Evolutionary conservation across 2,113 vertebrate genomes (phyloP), one percentile per base, ranked within the genome.

Genomic region (human): DNA sequence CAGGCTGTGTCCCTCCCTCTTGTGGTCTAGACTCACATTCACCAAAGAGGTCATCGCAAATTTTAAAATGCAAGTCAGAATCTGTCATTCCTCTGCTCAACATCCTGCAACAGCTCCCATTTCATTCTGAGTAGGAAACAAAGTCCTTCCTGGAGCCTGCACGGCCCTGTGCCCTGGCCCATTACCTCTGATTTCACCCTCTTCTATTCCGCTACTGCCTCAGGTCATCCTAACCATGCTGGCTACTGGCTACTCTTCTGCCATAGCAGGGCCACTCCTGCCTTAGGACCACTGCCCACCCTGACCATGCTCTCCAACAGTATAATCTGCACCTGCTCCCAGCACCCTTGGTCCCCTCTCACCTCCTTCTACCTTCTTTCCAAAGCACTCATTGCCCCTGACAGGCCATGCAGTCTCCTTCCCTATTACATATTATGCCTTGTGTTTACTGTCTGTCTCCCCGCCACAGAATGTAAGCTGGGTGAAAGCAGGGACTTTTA

Each of bases 341-440:
- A 12, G 78, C 43, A 1, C 81, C 52, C 23, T 45, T 45, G 45
- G 45, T 45, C 45, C 45, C 45, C 45, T 45, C 45, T 45, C 45
- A 45, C 8, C 8, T 45, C 11, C 30, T 7, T 30, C 27, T 0
- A 2, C 27, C 73, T 27, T 25, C 50, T 38, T 35, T 30, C 27
- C n/a, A 4, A 75, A 91, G 38, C 9, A 18, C 30, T 7, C 27
- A 3, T 6, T 3, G 0, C 59, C n/a, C 40, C 55, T 25, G 84
- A 57, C 17, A 38, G 1, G 2, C 89, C 0, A 10, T 3, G 12
- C n/a, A 2, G 9, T 27, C 11, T n/a, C 32, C 30, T 35, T 13
- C 1, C 8, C 14, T 57, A 6, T 17, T 13, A 14, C 1, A 0
- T 2, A 13, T 1, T 22, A 9, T 0, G 20, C 9, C 16, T 20